Base-by-base conservation (phyloP, 2,888 invertebrate species). In the Antitype chi region DNA sequence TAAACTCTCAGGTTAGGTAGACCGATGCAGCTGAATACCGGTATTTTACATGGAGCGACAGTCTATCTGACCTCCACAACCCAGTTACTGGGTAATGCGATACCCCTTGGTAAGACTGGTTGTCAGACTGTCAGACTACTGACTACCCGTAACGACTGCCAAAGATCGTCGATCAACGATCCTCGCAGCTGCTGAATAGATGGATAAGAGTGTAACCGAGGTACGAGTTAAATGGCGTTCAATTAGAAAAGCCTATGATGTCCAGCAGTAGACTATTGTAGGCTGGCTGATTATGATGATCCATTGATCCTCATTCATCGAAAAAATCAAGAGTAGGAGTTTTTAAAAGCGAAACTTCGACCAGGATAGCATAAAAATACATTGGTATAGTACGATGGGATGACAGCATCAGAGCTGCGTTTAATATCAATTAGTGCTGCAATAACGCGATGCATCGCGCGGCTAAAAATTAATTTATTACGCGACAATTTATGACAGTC, bases 391-490 rank as follows among this genome's bases (percentile, higher is more conserved):
- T 55, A 63, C 72, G 63, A 84, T 69, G 72, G 72, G 87, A 89
- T 88, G 81, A 82, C 84, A 86, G 60, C 75, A 85, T 89, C 79
- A 67, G 81, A 66, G 74, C 80, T 77, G 82, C 80, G 80, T 80
- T 85, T 90, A 88, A 88, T 86, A 89, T 85, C 87, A 89, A 89
- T 88, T 91, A 90, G 87, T 84, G 69, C 76, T 67, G 81, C 81
- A 81, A 80, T 82, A 84, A 80, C 76, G 75, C 78, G 80, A 71
- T 88, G 90, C 89, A 89, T 57, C 80, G 80, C 78, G 87, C 82
- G 70, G 84, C 87, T 87, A 82, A 89, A 90, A 91, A 90, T 90
- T 90, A 92, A 92, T 92, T 91, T 91, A 92, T 90, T 83, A 82
- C 84, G 64, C 73, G 81, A 73, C 70, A 83, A 67, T 80, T 83